Base-by-base conservation (phyloP, 2,888 invertebrate species). In the Julus scandinavius region DNA sequence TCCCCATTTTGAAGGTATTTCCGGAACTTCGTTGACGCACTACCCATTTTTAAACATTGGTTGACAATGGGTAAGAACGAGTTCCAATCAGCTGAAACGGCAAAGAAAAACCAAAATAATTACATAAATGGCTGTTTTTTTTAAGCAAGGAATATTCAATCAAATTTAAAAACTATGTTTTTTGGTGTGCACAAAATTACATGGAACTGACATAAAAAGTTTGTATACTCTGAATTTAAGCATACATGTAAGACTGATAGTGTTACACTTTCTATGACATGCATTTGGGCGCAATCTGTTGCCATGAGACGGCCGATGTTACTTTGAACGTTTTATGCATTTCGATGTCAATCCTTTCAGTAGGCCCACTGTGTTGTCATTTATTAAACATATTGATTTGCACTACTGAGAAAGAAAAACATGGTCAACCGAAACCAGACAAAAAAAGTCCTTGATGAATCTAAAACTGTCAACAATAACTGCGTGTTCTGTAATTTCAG, bases 1-100 rank as follows among this genome's bases (percentile, higher is more conserved):
- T 95, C 95, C 50, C 95, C 95, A 92, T 94, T 94, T 91, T 95
- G 94, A 87, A 95, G 93, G 91, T 95, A 94, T 91, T 95, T 95
- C 90, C 95, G 94, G 91, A 95, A 95, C 92, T 95, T 95, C 54
- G 95, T 95, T 63, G 94, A 94, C 85, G 94, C 93, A 91, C 94
- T 95, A 90, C 95, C 95, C 95, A 95, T 95, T 90, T 85, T 85
- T 85, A 29, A 85, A 49, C 49, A 80, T 29, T 29, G 15, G 38
- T 38, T 80, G 38, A 38, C 38, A 38, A 38, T 80, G 80, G 72
- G 29, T 13, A 5, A 29, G 29, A 72, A 9, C 20, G 20, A 72
- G 7, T 15, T 80, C 38, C 38, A 38, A 80, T 38, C 29, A 38
- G 38, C 38, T 80, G 15, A 38, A 80, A 80, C 38, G 80, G 9